Base-by-base conservation (phyloP, 2,888 invertebrate genomes). In the Drosophila lacicola region DNA sequence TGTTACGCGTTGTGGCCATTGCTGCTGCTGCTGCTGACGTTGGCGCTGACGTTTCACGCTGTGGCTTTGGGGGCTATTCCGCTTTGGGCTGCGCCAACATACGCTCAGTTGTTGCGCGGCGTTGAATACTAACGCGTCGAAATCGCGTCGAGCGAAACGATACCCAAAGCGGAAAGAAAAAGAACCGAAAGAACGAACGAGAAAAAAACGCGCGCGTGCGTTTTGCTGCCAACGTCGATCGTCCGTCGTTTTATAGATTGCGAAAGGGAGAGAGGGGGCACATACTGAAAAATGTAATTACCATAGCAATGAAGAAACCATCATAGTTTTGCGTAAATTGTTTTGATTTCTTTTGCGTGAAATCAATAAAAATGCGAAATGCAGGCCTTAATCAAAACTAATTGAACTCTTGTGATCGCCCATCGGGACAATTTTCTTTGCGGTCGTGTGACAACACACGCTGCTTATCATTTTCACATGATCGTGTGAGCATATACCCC, bases 21-120 rank as follows among this genome's bases (percentile, higher is more conserved):
- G 70, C 53, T 65, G 69, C 49, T 60, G 57, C 70, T 62, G 68
- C 45, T 72, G 84, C 72, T 72, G 61, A 71, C 76, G 74, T 50
- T 57, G 72, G 33, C 65, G 71, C 36, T 70, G 75, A 46, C 74
- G 71, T 61, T 68, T 57, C 54, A 64, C 63, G 68, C 51, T 56
- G 46, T 49, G 57, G 55, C 70, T 44, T 47, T 70, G 58, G 66
- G 70, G 69, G 63, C 77, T 78, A 63, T 78, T 57, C 75, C 56
- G 74, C 55, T 69, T 78, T 74, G 65, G 51, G 70, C 65, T 67
- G 57, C 36, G 66, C 46, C 46, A 63, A 46, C 19, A 70, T 57
- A 19, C 58, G 77, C 86, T 91, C 89, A 92, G 91, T 91, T 89
- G 91, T 90, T 90, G 89, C 85, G 85, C 91, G 91, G 82, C 89